Evolutionary conservation across 2,113 vertebrate species (phyloP).

Genomic region (Sorex fumeus): DNA sequence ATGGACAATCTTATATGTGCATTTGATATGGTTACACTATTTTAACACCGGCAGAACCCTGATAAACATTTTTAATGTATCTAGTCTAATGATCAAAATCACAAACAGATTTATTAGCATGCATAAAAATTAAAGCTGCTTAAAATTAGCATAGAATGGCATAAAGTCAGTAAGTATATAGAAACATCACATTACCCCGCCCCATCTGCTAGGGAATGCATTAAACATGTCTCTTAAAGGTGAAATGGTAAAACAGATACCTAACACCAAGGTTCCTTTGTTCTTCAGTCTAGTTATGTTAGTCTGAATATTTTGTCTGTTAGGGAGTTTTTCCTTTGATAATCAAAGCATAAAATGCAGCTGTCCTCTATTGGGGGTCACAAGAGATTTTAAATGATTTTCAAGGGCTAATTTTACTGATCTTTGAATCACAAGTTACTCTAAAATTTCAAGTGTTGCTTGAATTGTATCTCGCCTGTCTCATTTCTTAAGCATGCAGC

Average conservation of each 20-base stretch:
- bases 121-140: background rate
- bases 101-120: constrained; percentile 23
- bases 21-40: background rate
- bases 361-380: background rate
- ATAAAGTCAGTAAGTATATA: background rate
- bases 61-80: background rate
- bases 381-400: background rate
- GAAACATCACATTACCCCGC: background rate
- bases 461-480: constrained; percentile 3
- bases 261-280: background rate
- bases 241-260: background rate
- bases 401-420: background rate
- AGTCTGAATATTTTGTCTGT: background rate
- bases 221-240: constrained; percentile 31
- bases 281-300: background rate
- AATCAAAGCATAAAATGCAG: background rate
- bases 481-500: constrained; percentile 32
- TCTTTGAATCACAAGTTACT: background rate
- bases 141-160: background rate
- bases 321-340: background rate
- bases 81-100: background rate
- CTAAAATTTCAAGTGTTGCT: constrained; percentile 7
- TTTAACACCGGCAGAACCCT: background rate
- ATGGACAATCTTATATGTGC: background rate
- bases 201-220: background rate